Conservation (phyloP, 2,888 invertebrate species). For the Acleris cristana region DNA sequence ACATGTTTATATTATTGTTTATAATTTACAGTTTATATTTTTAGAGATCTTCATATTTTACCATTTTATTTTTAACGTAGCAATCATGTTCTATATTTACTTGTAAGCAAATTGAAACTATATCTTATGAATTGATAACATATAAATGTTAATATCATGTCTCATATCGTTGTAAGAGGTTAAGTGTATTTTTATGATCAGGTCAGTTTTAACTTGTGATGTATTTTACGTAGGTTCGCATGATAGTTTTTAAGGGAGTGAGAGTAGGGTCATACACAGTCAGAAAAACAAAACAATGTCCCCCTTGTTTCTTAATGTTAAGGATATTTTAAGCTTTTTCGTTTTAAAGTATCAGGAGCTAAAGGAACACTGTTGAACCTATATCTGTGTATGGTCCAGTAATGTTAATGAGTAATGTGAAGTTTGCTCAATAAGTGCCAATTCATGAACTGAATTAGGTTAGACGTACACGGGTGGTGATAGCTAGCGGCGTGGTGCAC, state of each 20-base stretch:
- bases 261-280: conserved; percentile 2
- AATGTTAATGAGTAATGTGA: conserved; percentile 19
- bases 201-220: conserved; percentile 26
- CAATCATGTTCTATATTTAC: conserved; percentile 9
- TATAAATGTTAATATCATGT: conserved; percentile 17
- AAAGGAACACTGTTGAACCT: no score
- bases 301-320: no score
- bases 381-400: no score
- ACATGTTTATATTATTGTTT: conserved; percentile 41
- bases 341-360: no score
- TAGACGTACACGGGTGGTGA: conserved; percentile 2
- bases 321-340: no score
- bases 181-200: conserved; percentile 6
- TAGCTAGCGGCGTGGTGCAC: background rate
- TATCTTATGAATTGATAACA: conserved; percentile 24
- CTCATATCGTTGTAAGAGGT: conserved; percentile 10
- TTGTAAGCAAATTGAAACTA: conserved; percentile 12
- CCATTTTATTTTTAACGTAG: conserved; percentile 5
- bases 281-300: no score
- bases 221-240: conserved; percentile 18
- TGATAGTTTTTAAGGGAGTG: conserved; percentile 24
- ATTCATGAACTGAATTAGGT: conserved; percentile 42
- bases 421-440: conserved; percentile 58
- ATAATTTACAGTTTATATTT: conserved; percentile 37
- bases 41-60: conserved; percentile 34